A percentile compares a stretch with the other conserved stretches of the same genome.
These are phyloP conservation scores for Synchiropus splendidus DNA, from an alignment of 2,113 vertebrate species.

Conservation along the genomic window DNA sequence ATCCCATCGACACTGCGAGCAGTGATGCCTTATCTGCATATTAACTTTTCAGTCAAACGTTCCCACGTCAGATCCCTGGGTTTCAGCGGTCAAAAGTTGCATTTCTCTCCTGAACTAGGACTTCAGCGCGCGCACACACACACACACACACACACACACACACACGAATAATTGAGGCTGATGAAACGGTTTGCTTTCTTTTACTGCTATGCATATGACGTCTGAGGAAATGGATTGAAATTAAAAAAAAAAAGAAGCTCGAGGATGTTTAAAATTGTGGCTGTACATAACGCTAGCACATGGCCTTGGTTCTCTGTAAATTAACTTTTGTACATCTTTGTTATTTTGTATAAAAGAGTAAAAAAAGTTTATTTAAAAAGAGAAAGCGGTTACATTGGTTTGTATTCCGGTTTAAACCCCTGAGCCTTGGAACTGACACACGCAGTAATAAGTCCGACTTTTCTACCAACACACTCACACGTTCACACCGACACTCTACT, in stretches of 20 bases:
- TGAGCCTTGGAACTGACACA: constrained; percentile 96
- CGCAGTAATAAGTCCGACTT: constrained; percentile 93
- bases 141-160: too few relatives aligned
- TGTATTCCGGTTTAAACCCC: constrained; percentile 92
- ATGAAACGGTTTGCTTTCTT: constrained; percentile 68
- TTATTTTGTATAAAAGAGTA: constrained; percentile 98
- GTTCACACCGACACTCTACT: constrained; percentile 57
- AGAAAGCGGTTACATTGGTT: constrained; percentile 70
- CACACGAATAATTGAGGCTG: constrained; percentile 56
- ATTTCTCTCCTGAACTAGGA: constrained; percentile 48
- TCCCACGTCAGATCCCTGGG: constrained; percentile 71
- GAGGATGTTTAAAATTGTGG: constrained; percentile 79
- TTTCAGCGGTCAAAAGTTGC: constrained; percentile 48
- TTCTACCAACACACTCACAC: constrained; percentile 78
- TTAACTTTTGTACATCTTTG: constrained; percentile 98
- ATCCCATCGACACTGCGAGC: constrained; percentile 84
- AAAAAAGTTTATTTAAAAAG: constrained; percentile 74
- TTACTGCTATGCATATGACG: constrained; percentile 89
- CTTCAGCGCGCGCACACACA: constrained; percentile 56
- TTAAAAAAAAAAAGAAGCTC: too few relatives aligned
- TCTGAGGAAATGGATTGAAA: constrained; percentile 64
- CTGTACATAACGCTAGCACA: constrained; percentile 96
- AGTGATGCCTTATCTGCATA: constrained; percentile 95
- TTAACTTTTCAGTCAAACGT: constrained; percentile 68
- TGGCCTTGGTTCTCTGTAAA: constrained; percentile 99